A percentile compares a stretch with the other conserved stretches of the same genome.
Conservation (phyloP, 2,888 invertebrate genomes). For the Caenorhabditis sinica region DNA sequence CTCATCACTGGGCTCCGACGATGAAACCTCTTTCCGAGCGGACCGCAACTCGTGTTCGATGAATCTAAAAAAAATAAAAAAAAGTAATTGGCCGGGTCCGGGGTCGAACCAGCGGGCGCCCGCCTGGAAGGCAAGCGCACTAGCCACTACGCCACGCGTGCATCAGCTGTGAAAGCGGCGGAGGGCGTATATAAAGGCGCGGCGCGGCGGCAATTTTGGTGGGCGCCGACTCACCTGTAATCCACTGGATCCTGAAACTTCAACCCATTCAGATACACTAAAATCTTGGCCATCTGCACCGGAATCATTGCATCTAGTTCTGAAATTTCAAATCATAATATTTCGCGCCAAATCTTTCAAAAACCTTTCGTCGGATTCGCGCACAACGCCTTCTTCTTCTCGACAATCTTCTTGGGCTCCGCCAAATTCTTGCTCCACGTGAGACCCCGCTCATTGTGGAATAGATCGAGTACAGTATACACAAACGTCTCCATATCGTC, state of each 20-base stretch:
- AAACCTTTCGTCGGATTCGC: constrained; percentile 50
- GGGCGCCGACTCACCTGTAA: constrained; percentile 25
- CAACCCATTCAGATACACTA: constrained; percentile 23
- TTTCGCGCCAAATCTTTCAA: not conserved
- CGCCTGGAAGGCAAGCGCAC: not conserved
- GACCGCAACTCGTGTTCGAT: constrained; percentile 25
- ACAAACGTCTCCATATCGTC: constrained; percentile 65
- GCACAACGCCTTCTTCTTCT: constrained; percentile 58
- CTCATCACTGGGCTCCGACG: constrained; percentile 23
- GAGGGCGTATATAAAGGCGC: not conserved
- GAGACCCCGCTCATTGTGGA: constrained; percentile 51
- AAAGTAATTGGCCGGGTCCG: not conserved
- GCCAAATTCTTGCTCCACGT: constrained; percentile 46
- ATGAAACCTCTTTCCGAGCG: constrained; percentile 3
- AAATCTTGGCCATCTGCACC: constrained; percentile 11
- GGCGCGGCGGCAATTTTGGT: not conserved
- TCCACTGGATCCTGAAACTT: constrained; percentile 53
- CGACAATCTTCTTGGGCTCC: constrained; percentile 30
- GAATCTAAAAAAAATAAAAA: constrained; percentile 3
- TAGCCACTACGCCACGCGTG: not conserved
- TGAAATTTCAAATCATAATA: not conserved
- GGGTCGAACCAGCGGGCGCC: not conserved
- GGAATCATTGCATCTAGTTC: constrained; percentile 39
- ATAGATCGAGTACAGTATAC: constrained; percentile 60
- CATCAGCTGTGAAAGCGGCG: not conserved